Percentiles rank a stretch among this genome's conserved stretches.
Conservation (phyloP, 64 coral and sea anemone species). For the Stylophora pistillata region DNA sequence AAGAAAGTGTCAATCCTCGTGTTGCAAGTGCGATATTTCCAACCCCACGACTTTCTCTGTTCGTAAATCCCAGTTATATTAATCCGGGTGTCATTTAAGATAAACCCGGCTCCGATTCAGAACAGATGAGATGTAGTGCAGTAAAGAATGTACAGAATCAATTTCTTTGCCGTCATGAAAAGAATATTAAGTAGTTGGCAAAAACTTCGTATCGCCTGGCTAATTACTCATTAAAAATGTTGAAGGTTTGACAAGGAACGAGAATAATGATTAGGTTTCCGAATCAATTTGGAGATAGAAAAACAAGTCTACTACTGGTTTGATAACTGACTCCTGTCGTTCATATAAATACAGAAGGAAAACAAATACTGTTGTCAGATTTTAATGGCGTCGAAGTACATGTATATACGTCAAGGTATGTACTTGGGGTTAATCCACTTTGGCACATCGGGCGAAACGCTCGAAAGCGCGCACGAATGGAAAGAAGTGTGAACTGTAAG, state of each 20-base stretch:
- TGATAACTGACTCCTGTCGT: not conserved
- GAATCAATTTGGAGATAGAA: not conserved
- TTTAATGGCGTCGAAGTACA: not conserved
- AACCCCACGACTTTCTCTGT: not conserved
- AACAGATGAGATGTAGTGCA: not conserved
- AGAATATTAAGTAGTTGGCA: not conserved
- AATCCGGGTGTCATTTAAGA: not conserved
- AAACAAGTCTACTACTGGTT: not conserved
- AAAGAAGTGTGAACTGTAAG: not conserved
- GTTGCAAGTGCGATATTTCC: not conserved
- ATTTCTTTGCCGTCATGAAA: not conserved
- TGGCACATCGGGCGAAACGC: not conserved
- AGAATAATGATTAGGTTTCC: too few relatives aligned
- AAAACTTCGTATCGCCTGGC: not conserved
- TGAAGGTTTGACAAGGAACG: too few relatives aligned
- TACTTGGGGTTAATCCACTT: not conserved
- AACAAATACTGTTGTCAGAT: not conserved
- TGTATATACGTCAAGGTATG: not conserved
- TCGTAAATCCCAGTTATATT: too few relatives aligned
- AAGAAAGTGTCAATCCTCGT: not conserved
- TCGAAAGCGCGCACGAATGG: not conserved
- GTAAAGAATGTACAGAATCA: not conserved
- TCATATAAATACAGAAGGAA: conserved; percentile 27
- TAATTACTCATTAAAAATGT: not conserved
- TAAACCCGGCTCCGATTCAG: not conserved